Evolutionary conservation across 2,888 invertebrate species (phyloP).

Genomic region (Cyrtodaria siliqua): DNA sequence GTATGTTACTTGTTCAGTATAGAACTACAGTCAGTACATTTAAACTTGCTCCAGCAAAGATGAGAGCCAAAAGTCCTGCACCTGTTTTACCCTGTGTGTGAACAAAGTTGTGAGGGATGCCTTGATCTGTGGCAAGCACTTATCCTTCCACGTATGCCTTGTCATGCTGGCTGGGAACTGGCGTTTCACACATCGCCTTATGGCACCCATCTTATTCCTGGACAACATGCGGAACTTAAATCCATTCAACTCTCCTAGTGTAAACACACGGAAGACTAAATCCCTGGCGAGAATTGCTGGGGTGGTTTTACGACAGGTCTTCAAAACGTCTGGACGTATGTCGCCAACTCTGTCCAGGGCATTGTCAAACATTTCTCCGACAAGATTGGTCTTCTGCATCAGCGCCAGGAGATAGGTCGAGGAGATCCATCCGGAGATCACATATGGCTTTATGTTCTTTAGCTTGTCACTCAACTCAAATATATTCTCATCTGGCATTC

Average conservation of each 20-base stretch:
- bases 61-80: conserved; percentile 36
- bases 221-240: conserved; percentile 16
- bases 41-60: no score
- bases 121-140: conserved; percentile 34
- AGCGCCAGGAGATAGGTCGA: conserved; percentile 28
- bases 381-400: conserved; percentile 17
- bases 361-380: conserved; percentile 38
- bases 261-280: conserved; percentile 43
- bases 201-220: conserved; percentile 22
- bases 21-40: no score
- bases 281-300: conserved; percentile 37
- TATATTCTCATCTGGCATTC: neutral
- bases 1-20: no score
- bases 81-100: conserved; percentile 21
- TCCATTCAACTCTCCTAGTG: conserved; percentile 22
- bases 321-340: conserved; percentile 8
- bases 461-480: conserved; percentile 9
- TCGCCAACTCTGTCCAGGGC: conserved; percentile 31
- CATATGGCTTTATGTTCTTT: conserved; percentile 33
- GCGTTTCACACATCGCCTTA: conserved; percentile 32
- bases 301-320: conserved; percentile 23
- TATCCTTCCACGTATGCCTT: conserved; percentile 11
- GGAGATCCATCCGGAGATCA: conserved; percentile 44
- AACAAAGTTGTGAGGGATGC: conserved; percentile 27
- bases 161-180: conserved; percentile 17